Conservation (phyloP, 2,888 invertebrate species). For the Agrotis clavis region DNA sequence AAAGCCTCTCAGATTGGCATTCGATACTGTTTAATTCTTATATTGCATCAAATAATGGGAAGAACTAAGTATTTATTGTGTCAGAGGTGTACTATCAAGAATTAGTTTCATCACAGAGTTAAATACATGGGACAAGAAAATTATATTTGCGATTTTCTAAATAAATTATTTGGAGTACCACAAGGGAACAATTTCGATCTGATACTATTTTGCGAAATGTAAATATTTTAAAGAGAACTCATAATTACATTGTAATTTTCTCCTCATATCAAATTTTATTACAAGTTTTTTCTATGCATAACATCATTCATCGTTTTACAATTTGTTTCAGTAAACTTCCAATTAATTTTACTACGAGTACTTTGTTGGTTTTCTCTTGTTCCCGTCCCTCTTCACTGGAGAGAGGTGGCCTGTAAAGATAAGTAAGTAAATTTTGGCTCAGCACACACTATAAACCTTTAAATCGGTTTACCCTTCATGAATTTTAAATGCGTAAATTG, state of each 20-base stretch:
- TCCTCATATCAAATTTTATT: too few relatives aligned
- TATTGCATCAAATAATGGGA: too few relatives aligned
- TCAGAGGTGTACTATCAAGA: too few relatives aligned
- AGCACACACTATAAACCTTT: conserved; percentile 51
- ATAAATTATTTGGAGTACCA: background rate
- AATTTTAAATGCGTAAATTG: conserved; percentile 65
- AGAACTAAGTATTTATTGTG: too few relatives aligned
- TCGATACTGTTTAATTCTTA: background rate
- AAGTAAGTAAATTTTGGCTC: conserved; percentile 34
- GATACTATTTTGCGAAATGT: background rate
- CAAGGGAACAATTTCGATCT: background rate
- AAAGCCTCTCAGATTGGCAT: background rate
- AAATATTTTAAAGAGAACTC: too few relatives aligned
- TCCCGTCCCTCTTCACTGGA: background rate
- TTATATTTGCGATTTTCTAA: background rate
- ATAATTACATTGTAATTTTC: background rate
- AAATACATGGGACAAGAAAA: background rate
- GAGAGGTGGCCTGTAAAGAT: conserved; percentile 28
- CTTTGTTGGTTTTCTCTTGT: conserved; percentile 14
- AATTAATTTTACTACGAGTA: conserved; percentile 24
- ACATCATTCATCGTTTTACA: background rate
- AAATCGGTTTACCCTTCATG: conserved; percentile 63
- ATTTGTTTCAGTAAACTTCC: background rate
- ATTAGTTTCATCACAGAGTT: background rate
- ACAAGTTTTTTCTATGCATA: background rate